Base-by-base conservation (phyloP, 2,888 invertebrate genomes). In the Temnothorax unifasciatus region DNA sequence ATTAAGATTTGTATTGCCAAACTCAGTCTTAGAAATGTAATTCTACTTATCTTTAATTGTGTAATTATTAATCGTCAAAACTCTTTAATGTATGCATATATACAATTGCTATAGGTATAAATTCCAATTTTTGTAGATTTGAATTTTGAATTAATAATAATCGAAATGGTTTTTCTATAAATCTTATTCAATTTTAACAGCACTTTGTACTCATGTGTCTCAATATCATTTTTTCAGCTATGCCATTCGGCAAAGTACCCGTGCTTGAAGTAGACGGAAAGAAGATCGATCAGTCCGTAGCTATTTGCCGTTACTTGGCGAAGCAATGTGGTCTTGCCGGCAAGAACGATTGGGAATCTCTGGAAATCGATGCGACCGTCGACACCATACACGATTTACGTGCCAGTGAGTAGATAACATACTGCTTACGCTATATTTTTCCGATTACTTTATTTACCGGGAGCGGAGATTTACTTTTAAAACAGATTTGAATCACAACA, bases 181-280 rank as follows among this genome's bases (percentile, higher is more conserved):
- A 44, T 0, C 4, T 52, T 25, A 54, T 59, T 47, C 0, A 0
- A 47, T 66, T 29, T 61, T 25, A 38, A 61, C 18, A 11, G n/a
- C 11, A 38, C n/a, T 0, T 75, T 50, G 5, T 1, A 44, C n/a
- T 18, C 11, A 59, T 47, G 47, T 47, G 4, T 1, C 5, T n/a
- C 59, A 11, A 21, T 44, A 11, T 57, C 0, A 44, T 29, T 47
- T 52, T 52, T 83, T 44, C 93, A 96, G 95, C 95, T 83, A 96
- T 96, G 95, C 97, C 97, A 41, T 97, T 96, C 92, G 97, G 97
- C 0, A 96, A 96, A 93, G 93, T 96, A 85, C 97, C 97, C 0
- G 93, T 97, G 0, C 90, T 97, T 71, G 96, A 96, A 93, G 95
- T 97, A 4, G 96, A 97, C 83, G 97, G 96, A 3, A 96, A 96